These are phyloP conservation scores for Tragelaphus scriptus DNA, from an alignment of 2,113 vertebrate genomes.

Conservation along the genomic window DNA sequence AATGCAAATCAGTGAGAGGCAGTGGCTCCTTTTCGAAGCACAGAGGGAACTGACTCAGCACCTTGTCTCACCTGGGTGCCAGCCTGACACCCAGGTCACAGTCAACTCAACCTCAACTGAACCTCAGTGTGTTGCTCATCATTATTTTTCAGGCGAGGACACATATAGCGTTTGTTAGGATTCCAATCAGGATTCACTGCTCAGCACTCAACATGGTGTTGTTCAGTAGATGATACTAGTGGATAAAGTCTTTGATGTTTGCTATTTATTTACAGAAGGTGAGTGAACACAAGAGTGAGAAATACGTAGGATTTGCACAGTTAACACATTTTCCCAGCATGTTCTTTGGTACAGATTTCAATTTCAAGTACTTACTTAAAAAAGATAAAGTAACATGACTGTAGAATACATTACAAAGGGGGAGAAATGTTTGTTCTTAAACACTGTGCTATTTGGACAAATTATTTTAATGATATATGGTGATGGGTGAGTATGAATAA, in stretches of 20 bases:
- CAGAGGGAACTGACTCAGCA: accelerated
- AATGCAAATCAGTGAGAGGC: accelerated
- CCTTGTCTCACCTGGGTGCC: accelerated
- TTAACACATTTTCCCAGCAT: neutral
- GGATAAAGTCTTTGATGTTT: neutral
- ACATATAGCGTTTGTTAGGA: neutral
- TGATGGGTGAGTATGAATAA: neutral
- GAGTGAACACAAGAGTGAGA: neutral
- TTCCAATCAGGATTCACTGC: neutral
- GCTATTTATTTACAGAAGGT: neutral
- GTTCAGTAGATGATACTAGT: neutral
- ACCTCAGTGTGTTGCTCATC: accelerated
- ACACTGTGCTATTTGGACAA: neutral
- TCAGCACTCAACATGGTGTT: accelerated
- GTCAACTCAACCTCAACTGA: neutral
- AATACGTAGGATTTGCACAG: neutral
- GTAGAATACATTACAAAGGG: neutral
- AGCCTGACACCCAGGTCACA: accelerated
- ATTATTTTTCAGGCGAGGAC: neutral
- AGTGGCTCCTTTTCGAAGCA: accelerated
- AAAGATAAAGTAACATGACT: neutral
- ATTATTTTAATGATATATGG: neutral
- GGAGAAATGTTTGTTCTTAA: neutral
- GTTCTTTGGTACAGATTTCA: neutral
- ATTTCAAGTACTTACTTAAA: neutral